Base-by-base conservation (phyloP, 2,888 invertebrate species). In the Teinopalpus imperialis region DNA sequence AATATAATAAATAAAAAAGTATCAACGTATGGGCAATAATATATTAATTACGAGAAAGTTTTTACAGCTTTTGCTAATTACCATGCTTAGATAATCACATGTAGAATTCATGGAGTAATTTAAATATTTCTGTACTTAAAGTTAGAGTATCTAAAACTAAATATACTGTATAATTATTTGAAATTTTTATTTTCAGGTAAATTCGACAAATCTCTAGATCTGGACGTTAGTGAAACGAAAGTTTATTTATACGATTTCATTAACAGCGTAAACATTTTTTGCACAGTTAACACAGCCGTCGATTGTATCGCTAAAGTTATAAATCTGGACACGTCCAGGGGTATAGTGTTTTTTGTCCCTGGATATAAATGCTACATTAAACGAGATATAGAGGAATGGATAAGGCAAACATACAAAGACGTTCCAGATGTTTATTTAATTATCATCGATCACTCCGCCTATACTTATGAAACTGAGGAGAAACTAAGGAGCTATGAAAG, bases 241-340 rank as follows among this genome's bases (percentile, higher is more conserved):
- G 45, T 56, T 1, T 56, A 53, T 27, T 54, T 54, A 12, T 54
- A 58, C 21, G 54, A 58, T 21, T 58, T 52, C n/a, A 23, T 14
- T 1, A 52, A 56, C 12, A 45, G 49, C 21, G 8, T 52, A 6
- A 52, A 51, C 10, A 13, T 51, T 2, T 34, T 27, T 3, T 53
- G 43, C 4, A 29, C n/a, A 9, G 47, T 58, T 3, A 21, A 45
- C 5, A 27, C 10, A 5, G 47, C 52, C 6, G 41, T 39, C 7
- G 37, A 47, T 3, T 27, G 36, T 13, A 48, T 58, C n/a, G 23
- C 27, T 3, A n/a, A 39, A 5, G 3, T 24, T 1, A 8, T 30
- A 8, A 36, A 10, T 27, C 34, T 50, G 1, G 51, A 58, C 23
- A 31, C 34, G 0, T 47, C 34, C 0, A 37, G 44, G 36, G 26